These are phyloP conservation scores for Enteromius unitaeniatus DNA, from an alignment of 2,797 vertebrate genomes.

Conservation along the genomic window DNA sequence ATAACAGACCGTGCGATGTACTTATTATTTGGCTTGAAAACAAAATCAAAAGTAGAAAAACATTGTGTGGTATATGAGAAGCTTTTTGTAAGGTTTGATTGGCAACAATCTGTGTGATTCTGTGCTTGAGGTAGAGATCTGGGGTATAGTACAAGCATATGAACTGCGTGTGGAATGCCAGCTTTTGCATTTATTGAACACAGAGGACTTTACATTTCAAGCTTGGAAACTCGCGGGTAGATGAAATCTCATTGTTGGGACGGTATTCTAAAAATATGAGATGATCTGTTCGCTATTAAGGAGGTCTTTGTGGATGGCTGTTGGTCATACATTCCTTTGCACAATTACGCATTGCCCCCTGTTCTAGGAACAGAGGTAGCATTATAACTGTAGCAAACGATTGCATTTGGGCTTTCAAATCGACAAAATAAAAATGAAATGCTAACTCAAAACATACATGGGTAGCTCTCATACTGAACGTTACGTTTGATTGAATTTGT, in stretches of 20 bases:
- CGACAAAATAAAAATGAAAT: constrained; percentile 39
- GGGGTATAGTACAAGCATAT: constrained; percentile 4
- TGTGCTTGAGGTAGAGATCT: constrained; percentile 34
- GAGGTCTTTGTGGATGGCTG: constrained; percentile 68
- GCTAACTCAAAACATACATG: constrained; percentile 39
- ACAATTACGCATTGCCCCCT: constrained; percentile 65
- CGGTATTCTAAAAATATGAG: constrained; percentile 68
- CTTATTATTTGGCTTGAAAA: constrained; percentile 14
- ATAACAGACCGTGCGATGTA: constrained; percentile 9
- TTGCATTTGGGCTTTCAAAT: constrained; percentile 33
- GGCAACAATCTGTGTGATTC: neutral
- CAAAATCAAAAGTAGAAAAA: constrained; percentile 15
- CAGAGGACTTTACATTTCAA: constrained; percentile 56
- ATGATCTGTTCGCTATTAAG: constrained; percentile 62
- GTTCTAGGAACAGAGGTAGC: constrained; percentile 65
- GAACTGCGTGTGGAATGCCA: constrained; percentile 26
- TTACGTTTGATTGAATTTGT: constrained; percentile 45
- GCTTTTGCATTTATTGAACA: constrained; percentile 45
- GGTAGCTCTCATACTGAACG: constrained; percentile 32
- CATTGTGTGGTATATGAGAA: neutral
- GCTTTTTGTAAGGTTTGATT: constrained; percentile 20
- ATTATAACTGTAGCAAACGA: constrained; percentile 63
- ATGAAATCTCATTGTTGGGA: constrained; percentile 57
- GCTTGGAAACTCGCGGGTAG: constrained; percentile 52
- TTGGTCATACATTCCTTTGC: constrained; percentile 70